Evolutionary conservation across 2,113 vertebrate genomes (phyloP), one percentile per base, ranked within the genome.

Genomic region (Carassius auratus): DNA sequence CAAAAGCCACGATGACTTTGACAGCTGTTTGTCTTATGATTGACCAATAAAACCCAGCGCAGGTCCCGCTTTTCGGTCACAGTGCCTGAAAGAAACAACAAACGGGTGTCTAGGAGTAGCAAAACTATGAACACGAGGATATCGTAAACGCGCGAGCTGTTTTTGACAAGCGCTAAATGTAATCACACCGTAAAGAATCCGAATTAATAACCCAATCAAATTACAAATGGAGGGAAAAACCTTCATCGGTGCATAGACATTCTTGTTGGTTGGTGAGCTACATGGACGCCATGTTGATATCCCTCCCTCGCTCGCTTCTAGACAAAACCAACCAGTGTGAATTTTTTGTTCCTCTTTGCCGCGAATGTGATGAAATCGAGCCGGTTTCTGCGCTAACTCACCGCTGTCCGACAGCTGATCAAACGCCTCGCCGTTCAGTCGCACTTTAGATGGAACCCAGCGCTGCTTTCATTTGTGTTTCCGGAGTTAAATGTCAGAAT

Each of bases 401-500:
- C 95, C 95, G 94, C 87, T 61, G 88, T 85, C 62, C 83, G 88
- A 83, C 78, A 30, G 92, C 87, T 91, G 89, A 89, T 76, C 84
- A 21, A 87, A 90, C 89, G 83, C 90, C 84, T 89, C 80, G 85
- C 86, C 84, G 90, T 89, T 75, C 84, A 78, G 30, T 92, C 89
- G 89, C 91, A 38, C 85, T 75, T 61, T 74, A 90, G 90, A 87
- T 68, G 69, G 48, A 80, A 69, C 9, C 38, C 87, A 74, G 89
- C 76, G 71, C 85, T 59, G 87, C 84, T 95, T 81, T 93, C 94
- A 95, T 94, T 76, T 88, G 94, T 93, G 81, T 90, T 83, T 87
- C 87, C 90, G 77, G 85, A 86, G 86, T 94, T 90, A 93, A 93
- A 93, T 94, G 94, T 92, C 94, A 95, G 93, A 95, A 91, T 92